phyloP scores from a whole-genome alignment of 2,797 vertebrate genomes.

The Lophotriccus pileatus region DNA sequence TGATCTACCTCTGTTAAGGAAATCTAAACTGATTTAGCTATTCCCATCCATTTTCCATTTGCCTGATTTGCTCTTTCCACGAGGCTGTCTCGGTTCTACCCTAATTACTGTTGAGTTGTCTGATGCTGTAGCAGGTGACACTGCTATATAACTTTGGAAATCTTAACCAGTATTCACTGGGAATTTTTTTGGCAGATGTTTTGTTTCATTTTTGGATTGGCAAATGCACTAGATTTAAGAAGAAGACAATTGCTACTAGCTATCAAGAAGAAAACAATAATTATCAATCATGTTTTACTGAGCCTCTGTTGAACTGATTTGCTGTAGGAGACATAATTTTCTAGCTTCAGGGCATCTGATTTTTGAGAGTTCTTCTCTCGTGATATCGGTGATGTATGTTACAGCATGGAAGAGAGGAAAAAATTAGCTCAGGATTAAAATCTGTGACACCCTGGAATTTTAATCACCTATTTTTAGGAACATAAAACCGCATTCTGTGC shows the following conservation, averaged over 20 bases:
- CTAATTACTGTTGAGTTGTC: not conserved
- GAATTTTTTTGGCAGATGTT: not conserved
- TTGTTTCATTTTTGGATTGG: constrained; percentile 13
- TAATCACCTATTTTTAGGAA: not conserved
- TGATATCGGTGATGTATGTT: rapidly evolving
- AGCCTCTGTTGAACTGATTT: constrained; percentile 26
- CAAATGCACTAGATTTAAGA: not conserved
- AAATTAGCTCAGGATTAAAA: not conserved
- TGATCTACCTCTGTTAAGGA: constrained; percentile 6
- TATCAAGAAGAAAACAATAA: constrained; percentile 1
- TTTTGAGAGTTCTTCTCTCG: not conserved
- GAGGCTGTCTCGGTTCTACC: not conserved
- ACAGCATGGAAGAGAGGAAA: not conserved
- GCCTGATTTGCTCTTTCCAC: not conserved
- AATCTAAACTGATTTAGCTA: constrained; percentile 22
- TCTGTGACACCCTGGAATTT: not conserved
- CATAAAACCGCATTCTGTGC: not conserved
- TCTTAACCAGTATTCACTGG: not conserved
- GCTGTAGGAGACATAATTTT: not conserved
- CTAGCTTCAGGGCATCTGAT: not conserved
- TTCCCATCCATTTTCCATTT: not conserved
- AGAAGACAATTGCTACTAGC: not conserved
- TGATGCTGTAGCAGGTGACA: not conserved
- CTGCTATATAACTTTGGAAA: not conserved
- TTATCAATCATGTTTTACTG: constrained; percentile 17